A percentile compares a stretch with the other conserved stretches of the same genome.
These are phyloP conservation scores for Drosophila kambysellisi DNA, from an alignment of 2,888 invertebrate genomes.

Conservation along the genomic window DNA sequence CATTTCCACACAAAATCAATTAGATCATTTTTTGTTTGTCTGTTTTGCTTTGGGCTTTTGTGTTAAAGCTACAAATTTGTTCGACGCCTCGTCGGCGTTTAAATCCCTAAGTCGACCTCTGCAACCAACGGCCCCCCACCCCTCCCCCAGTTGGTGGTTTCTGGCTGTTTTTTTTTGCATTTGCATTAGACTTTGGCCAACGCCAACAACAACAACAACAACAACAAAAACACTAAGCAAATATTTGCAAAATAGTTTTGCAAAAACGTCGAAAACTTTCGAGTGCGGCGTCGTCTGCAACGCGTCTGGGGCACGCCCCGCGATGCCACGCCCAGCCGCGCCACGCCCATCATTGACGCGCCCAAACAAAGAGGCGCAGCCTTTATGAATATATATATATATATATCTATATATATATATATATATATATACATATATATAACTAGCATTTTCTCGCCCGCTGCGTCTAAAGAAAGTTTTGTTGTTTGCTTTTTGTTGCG, in stretches of 20 bases:
- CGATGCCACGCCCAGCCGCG: constrained; percentile 2
- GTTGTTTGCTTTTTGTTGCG: constrained; percentile 9
- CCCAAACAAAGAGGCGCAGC: constrained; percentile 44
- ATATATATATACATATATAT: background rate
- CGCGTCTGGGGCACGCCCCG: constrained; percentile 55
- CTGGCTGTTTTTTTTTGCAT: constrained; percentile 31
- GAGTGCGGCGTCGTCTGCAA: constrained; percentile 60
- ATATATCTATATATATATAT: constrained; percentile 14
- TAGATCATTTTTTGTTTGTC: constrained; percentile 41
- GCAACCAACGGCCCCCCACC: background rate
- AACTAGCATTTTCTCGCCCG: constrained; percentile 37
- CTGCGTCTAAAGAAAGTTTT: constrained; percentile 2
- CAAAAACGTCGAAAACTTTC: constrained; percentile 45
- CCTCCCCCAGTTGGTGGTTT: background rate
- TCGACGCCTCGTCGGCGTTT: constrained; percentile 63
- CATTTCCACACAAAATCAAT: constrained; percentile 57
- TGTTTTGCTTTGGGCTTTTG: constrained; percentile 31
- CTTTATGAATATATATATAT: constrained; percentile 30
- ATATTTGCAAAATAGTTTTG: constrained; percentile 75
- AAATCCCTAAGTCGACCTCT: constrained; percentile 19
- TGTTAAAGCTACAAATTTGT: constrained; percentile 69
- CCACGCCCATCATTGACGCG: constrained; percentile 44
- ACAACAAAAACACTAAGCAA: constrained; percentile 58
- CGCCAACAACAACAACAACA: background rate
- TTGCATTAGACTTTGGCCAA: constrained; percentile 61